phyloP scores from a whole-genome alignment of 2,113 vertebrate genomes.

The Mastomys natalensis region DNA sequence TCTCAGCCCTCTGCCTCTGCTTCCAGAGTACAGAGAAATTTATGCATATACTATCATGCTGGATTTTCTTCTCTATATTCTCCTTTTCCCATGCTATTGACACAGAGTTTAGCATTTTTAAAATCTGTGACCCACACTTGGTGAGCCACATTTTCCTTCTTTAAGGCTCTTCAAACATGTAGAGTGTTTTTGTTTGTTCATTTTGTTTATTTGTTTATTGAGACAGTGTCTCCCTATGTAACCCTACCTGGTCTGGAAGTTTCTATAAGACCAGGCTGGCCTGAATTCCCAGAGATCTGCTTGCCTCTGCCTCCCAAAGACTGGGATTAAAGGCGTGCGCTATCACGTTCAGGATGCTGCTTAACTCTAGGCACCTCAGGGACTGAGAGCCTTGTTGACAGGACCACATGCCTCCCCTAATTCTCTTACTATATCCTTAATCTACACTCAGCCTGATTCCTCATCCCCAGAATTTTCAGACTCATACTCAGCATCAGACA shows the following conservation, averaged over 20 bases:
- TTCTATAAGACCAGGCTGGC: not conserved
- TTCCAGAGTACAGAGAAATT: not conserved
- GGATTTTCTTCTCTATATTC: not conserved
- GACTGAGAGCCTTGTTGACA: not conserved
- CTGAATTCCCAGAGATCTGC: not conserved
- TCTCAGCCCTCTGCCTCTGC: not conserved
- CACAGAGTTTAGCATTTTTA: not conserved
- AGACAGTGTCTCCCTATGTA: not conserved
- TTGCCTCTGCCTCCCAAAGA: not conserved
- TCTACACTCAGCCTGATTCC: not conserved
- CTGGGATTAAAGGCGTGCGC: not conserved
- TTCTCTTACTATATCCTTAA: not conserved
- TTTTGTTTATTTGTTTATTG: not conserved
- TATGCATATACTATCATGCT: not conserved
- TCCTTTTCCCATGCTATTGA: not conserved
- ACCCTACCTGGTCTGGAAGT: not conserved
- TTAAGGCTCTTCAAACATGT: not conserved
- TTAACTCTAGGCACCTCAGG: not conserved
- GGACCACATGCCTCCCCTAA: not conserved
- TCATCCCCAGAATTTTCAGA: constrained; percentile 31
- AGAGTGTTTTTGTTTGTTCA: not conserved
- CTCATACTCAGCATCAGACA: not conserved
- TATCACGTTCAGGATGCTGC: not conserved
- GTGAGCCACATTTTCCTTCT: not conserved
- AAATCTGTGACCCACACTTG: not conserved